Evolutionary conservation across 2,888 invertebrate genomes (phyloP).

Genomic region (Macaria notata): DNA sequence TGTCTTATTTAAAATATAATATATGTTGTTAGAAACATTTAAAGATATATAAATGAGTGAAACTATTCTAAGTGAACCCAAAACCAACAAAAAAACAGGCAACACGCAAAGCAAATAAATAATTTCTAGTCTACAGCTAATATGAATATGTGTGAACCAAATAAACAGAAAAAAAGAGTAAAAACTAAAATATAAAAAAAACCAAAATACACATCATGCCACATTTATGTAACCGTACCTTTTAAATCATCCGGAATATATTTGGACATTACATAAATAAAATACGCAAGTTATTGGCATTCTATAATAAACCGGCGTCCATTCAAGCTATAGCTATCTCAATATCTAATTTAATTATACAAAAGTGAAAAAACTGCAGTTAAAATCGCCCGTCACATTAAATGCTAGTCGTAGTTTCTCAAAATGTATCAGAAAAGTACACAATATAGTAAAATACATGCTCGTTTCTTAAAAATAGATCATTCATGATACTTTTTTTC

Average conservation of each 20-base stretch:
- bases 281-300: conserved; percentile 63
- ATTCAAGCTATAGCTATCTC: conserved; percentile 58
- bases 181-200: conserved; percentile 21
- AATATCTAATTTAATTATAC: conserved; percentile 42
- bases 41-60: no score
- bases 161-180: conserved; percentile 32
- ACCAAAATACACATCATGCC: conserved; percentile 57
- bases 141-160: conserved; percentile 66
- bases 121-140: conserved; percentile 43
- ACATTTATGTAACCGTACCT: conserved; percentile 53
- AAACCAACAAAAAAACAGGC: conserved; percentile 18
- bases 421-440: conserved; percentile 21
- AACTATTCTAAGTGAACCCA: conserved; percentile 16
- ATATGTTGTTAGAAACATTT: no score
- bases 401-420: neutral
- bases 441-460: conserved; percentile 8
- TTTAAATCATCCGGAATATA: conserved; percentile 30
- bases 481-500: no score
- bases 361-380: conserved; percentile 46
- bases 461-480: conserved; percentile 1
- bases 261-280: conserved; percentile 39
- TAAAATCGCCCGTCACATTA: conserved; percentile 1
- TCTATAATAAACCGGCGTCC: conserved; percentile 51
- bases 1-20: no score
- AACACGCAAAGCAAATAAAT: conserved; percentile 15